These are phyloP conservation scores for Cyphomyrmex costatus DNA, from an alignment of 1,140 invertebrate species.

Conservation along the genomic window DNA sequence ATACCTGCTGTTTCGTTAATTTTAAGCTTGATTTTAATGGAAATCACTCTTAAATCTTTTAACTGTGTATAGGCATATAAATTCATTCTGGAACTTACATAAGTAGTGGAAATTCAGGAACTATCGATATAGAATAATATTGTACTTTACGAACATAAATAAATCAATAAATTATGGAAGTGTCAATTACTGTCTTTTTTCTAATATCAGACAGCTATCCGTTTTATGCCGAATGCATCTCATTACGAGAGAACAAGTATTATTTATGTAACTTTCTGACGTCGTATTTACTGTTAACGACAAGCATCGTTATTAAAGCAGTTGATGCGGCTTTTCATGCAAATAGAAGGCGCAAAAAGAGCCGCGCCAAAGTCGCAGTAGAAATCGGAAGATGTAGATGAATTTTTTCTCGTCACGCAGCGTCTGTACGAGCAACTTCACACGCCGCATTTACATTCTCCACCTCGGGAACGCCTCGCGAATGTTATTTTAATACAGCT, in stretches of 20 bases:
- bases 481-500: slow-evolving; percentile 69
- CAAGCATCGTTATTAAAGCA: slow-evolving; percentile 6
- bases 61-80: not conserved
- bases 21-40: not conserved
- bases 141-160: not conserved
- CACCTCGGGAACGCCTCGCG: slow-evolving; percentile 58
- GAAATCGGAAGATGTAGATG: slow-evolving; percentile 41
- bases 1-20: not conserved
- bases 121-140: not conserved
- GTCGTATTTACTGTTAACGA: slow-evolving; percentile 5
- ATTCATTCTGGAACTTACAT: not conserved
- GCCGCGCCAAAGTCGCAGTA: no score
- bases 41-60: not conserved
- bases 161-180: slow-evolving; percentile 1
- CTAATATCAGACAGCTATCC: no score
- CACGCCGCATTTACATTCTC: slow-evolving; percentile 35
- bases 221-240: slow-evolving; percentile 11
- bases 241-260: slow-evolving; percentile 11
- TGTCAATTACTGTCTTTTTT: not conserved
- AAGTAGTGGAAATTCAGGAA: not conserved
- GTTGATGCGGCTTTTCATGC: slow-evolving; percentile 15
- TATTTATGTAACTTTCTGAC: slow-evolving; percentile 26
- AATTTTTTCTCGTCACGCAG: not conserved
- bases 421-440: slow-evolving; percentile 32
- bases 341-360: slow-evolving; percentile 7